Percentiles rank a stretch among this genome's conserved stretches.
phyloP scores from a whole-genome alignment of 1,140 invertebrate genomes.

The Aphelenchoides avenae region DNA sequence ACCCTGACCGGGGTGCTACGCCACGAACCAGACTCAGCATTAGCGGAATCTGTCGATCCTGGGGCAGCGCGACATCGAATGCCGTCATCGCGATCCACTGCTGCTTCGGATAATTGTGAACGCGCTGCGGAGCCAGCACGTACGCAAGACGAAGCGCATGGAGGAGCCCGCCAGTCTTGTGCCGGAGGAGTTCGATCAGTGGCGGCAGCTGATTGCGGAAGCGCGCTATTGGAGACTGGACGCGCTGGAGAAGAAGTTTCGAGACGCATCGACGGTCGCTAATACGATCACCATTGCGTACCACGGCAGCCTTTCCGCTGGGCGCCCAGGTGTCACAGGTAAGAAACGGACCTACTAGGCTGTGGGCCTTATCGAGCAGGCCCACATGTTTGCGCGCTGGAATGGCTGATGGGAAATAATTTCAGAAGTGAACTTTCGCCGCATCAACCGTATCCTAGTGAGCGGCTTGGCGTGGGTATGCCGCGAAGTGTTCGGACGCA shows the following conservation, averaged over 20 bases:
- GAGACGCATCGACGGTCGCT: constrained; percentile 6
- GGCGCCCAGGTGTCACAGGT: constrained; percentile 77
- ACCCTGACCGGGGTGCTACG: constrained; percentile 29
- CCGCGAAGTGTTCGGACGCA: constrained; percentile 74
- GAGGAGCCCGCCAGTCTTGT: constrained; percentile 24
- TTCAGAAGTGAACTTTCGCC: constrained; percentile 82
- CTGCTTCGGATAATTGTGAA: constrained; percentile 33
- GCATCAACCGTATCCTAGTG: constrained; percentile 85
- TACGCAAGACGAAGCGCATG: not conserved
- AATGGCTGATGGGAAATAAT: constrained; percentile 14
- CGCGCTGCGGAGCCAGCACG: constrained; percentile 12
- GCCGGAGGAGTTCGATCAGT: constrained; percentile 48
- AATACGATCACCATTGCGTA: constrained; percentile 78
- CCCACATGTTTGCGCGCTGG: too few species aligned
- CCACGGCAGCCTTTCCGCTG: constrained; percentile 91
- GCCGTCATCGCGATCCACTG: constrained; percentile 28
- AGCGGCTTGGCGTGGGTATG: constrained; percentile 73
- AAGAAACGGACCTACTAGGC: too few species aligned
- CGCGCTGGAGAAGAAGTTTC: constrained; percentile 33
- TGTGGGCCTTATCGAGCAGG: too few species aligned
- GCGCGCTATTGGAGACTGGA: constrained; percentile 40
- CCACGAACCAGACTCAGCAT: constrained; percentile 25
- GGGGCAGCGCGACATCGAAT: constrained; percentile 28
- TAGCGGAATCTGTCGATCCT: constrained; percentile 33
- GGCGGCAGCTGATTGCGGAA: constrained; percentile 38